Evolutionary conservation across 1,140 invertebrate genomes (phyloP), one percentile per base, ranked within the genome.

Genomic region (Probaryconus sp.): DNA sequence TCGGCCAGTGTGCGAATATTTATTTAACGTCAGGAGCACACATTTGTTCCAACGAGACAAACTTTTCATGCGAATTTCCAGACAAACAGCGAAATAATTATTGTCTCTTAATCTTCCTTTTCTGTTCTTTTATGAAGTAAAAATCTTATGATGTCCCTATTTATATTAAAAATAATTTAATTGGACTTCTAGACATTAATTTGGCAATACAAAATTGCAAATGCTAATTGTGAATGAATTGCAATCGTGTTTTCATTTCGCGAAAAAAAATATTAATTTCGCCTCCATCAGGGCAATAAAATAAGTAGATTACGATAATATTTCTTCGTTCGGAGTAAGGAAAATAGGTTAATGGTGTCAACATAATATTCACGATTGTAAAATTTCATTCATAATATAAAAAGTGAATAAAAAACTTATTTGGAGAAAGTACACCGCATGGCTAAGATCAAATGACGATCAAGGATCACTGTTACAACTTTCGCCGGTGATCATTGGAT

Each of bases 21-120:
- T 73, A 73, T 73, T 67, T 65, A 67, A 67, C 50, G 70, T 73
- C 70, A 67, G 33, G 37, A 37, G 61, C 56, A 67, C 47, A 56
- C 47, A 55, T 67, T 73, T 73, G 55, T 61, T 24, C 31, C 1
- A n/a, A 35, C 17, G 60, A 48, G 55, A 73, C 40, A 55, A 67
- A 67, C 61, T 31, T 67, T 2, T 28, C 28, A 2, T 0, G 7
- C 35, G 7, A 58, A 56, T 67, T 56, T 35, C 26, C 38, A 31
- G 40, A 55, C 33, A 35, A 64, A 58, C 42, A 10, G 20, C 7
- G 9, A 5, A 56, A 50, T 17, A 40, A 55, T 50, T 33, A 43
- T 42, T 1, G 10, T 10, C n/a, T 9, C 53, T 17, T 5, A 55
- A 35, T 38, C 26, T 53, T 24, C 3, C 3, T 24, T 24, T 3